These are phyloP conservation scores for Heliconius ethilla DNA, from an alignment of 2,888 invertebrate species.

Conservation along the genomic window DNA sequence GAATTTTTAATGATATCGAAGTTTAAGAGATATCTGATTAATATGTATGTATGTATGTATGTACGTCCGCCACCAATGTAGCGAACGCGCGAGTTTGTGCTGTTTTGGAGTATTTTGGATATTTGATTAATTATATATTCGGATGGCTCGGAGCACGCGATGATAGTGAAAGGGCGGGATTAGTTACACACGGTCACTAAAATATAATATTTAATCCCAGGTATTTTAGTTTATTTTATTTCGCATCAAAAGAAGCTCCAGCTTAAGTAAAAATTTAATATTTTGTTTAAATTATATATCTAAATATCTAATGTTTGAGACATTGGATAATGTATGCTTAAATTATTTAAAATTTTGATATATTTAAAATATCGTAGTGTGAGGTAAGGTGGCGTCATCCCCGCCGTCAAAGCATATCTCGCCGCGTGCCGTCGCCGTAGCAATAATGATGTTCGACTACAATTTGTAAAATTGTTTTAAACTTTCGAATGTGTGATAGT, in stretches of 20 bases:
- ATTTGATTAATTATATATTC: constrained; percentile 27
- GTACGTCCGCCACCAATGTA: constrained; percentile 6
- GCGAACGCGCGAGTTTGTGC: constrained; percentile 17
- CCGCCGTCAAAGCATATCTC: constrained; percentile 57
- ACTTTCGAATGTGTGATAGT: constrained; percentile 83
- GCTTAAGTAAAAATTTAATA: not conserved
- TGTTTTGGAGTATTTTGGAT: constrained; percentile 22
- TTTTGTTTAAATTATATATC: not conserved
- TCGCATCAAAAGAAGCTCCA: not conserved
- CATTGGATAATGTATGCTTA: not conserved
- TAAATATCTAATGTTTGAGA: too few relatives aligned
- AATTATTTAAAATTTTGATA: not conserved
- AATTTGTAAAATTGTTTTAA: constrained; percentile 81
- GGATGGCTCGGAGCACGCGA: constrained; percentile 34
- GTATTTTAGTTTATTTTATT: not conserved
- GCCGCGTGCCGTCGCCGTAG: constrained; percentile 72
- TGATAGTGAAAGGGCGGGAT: constrained; percentile 20
- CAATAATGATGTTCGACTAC: constrained; percentile 80
- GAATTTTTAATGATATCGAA: constrained; percentile 19
- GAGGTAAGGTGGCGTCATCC: constrained; percentile 3
- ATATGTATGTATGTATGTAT: constrained; percentile 4
- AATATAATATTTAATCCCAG: not conserved
- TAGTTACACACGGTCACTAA: not conserved
- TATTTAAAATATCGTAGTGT: not conserved
- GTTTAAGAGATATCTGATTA: not conserved